phyloP scores from a whole-genome alignment of 2,797 vertebrate genomes.

The Argyrosomus regius region DNA sequence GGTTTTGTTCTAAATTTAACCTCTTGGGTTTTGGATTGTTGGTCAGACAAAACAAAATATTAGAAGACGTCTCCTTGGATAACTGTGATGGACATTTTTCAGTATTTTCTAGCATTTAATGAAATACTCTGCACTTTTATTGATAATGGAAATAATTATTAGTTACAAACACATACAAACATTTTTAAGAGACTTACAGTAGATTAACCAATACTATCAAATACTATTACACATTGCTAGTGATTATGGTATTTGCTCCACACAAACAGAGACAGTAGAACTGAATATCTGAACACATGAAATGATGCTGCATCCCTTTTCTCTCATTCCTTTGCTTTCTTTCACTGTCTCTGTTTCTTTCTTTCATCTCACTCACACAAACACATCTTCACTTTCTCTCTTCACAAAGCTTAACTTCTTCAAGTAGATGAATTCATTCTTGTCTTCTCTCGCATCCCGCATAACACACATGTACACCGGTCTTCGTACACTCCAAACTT shows the following conservation, averaged over 20 bases:
- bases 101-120: not conserved
- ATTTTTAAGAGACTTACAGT: not conserved
- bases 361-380: not conserved
- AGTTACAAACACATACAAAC: not conserved
- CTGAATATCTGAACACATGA: not conserved
- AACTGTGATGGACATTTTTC: not conserved
- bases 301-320: not conserved
- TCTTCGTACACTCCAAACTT: conserved; percentile 8
- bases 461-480: not conserved
- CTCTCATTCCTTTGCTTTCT: not conserved
- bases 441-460: not conserved
- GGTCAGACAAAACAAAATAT: not conserved
- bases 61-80: not conserved
- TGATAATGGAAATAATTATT: not conserved
- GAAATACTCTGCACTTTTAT: not conserved
- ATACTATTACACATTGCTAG: not conserved
- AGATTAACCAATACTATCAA: not conserved
- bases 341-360: not conserved
- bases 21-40: not conserved
- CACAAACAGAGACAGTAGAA: not conserved
- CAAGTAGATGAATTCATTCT: not conserved
- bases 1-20: not conserved
- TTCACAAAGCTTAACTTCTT: not conserved
- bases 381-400: not conserved
- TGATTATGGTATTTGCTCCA: not conserved